Percentiles rank a stretch among this genome's conserved stretches.
Conservation (phyloP, 23 tunicate genomes). For the Styela plicata region DNA sequence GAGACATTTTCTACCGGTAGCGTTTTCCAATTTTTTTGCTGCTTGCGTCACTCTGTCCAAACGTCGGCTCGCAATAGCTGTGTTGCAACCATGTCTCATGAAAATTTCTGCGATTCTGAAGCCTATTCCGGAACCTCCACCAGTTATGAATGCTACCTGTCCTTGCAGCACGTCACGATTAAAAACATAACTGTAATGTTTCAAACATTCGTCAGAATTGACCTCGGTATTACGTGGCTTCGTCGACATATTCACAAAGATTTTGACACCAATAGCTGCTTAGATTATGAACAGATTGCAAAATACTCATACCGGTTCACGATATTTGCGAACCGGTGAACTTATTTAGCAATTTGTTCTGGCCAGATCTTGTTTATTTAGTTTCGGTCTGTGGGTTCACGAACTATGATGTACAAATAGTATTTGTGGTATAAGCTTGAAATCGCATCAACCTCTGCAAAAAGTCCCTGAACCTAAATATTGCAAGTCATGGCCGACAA, state of each 20-base stretch:
- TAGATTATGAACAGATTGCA: too few species aligned
- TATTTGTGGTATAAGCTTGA: too few species aligned
- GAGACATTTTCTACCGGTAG: conserved; percentile 65
- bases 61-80: conserved; percentile 83
- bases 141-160: conserved; percentile 89
- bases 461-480: too few species aligned
- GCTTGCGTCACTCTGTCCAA: conserved; percentile 71
- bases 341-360: too few species aligned
- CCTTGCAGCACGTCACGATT: conserved; percentile 68
- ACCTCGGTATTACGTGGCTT: conserved; percentile 32
- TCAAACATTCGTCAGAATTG: conserved; percentile 76
- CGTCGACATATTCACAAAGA: background rate
- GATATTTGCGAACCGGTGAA: too few species aligned
- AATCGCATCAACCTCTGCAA: too few species aligned
- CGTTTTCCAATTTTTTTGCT: conserved; percentile 54
- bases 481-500: too few species aligned
- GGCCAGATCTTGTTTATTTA: too few species aligned
- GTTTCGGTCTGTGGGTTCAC: too few species aligned
- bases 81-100: conserved; percentile 93
- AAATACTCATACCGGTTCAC: too few species aligned
- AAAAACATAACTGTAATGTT: conserved; percentile 70
- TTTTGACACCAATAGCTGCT: too few species aligned
- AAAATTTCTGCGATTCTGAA: conserved; percentile 88
- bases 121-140: conserved; percentile 96
- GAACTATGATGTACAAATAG: too few species aligned